phyloP scores from a whole-genome alignment of 1,140 invertebrate species.

The Diachasma alloeum region DNA sequence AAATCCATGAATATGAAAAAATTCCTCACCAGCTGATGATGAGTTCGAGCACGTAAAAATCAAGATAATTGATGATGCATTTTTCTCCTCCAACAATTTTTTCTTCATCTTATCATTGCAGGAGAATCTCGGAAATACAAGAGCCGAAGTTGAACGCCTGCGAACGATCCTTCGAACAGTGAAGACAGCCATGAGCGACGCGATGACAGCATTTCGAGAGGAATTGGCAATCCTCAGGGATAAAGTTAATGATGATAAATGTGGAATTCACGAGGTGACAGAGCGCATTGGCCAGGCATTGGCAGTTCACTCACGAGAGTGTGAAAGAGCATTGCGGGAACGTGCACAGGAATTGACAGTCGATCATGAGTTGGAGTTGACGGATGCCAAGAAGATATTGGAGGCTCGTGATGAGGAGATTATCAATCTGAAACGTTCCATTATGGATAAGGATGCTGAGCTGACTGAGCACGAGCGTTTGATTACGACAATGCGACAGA shows the following conservation, averaged over 20 bases:
- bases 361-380: slow-evolving; percentile 74
- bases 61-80: neutral
- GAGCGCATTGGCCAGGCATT: slow-evolving; percentile 67
- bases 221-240: slow-evolving; percentile 69
- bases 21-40: neutral
- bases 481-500: slow-evolving; percentile 50
- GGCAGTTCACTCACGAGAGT: slow-evolving; percentile 65
- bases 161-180: slow-evolving; percentile 48
- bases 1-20: neutral
- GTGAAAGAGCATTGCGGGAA: slow-evolving; percentile 67
- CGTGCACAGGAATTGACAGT: slow-evolving; percentile 69
- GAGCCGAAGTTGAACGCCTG: slow-evolving; percentile 59
- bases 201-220: slow-evolving; percentile 68
- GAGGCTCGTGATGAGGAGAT: slow-evolving; percentile 69
- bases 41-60: too few relatives aligned
- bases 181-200: slow-evolving; percentile 54
- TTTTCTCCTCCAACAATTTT: slow-evolving; percentile 4
- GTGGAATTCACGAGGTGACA: slow-evolving; percentile 64
- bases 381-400: slow-evolving; percentile 68
- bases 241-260: slow-evolving; percentile 64
- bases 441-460: slow-evolving; percentile 53
- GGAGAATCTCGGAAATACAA: slow-evolving; percentile 62
- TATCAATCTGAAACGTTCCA: slow-evolving; percentile 49
- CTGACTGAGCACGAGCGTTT: slow-evolving; percentile 49
- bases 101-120: slow-evolving; percentile 41